Percentiles rank a stretch among this genome's conserved stretches.
These are phyloP conservation scores for Acomys russatus DNA, from an alignment of 2,797 vertebrate species.

Conservation along the genomic window DNA sequence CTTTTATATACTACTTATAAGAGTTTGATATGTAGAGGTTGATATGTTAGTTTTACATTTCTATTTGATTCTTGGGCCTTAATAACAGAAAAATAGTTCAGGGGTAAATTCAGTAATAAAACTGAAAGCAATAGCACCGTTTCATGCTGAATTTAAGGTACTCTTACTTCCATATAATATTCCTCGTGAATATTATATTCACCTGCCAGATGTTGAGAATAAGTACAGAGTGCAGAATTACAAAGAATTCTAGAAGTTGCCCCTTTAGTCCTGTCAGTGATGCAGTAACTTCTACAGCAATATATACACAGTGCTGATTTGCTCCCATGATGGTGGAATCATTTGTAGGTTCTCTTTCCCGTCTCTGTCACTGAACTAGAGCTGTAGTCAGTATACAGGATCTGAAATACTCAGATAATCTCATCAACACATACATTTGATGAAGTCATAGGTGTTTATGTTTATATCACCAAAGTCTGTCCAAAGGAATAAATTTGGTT, in stretches of 20 bases:
- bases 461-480: neutral
- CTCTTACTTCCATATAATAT: neutral
- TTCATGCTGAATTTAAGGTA: constrained; percentile 10
- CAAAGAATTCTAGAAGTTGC: neutral
- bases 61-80: neutral
- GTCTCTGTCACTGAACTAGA: neutral
- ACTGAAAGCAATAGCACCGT: neutral
- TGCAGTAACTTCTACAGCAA: neutral
- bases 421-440: neutral
- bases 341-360: neutral
- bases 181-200: neutral
- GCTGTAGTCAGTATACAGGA: neutral
- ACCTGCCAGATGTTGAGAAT: constrained; percentile 28
- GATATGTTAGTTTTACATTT: neutral
- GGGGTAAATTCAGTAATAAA: neutral
- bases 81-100: constrained; percentile 26
- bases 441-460: neutral
- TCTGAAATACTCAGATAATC: neutral
- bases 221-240: neutral
- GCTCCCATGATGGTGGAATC: neutral
- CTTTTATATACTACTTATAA: neutral
- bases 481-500: neutral
- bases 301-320: neutral
- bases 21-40: neutral
- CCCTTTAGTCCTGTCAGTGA: neutral